phyloP scores from a whole-genome alignment of 1,140 invertebrate genomes.

The Conus betulinus region DNA sequence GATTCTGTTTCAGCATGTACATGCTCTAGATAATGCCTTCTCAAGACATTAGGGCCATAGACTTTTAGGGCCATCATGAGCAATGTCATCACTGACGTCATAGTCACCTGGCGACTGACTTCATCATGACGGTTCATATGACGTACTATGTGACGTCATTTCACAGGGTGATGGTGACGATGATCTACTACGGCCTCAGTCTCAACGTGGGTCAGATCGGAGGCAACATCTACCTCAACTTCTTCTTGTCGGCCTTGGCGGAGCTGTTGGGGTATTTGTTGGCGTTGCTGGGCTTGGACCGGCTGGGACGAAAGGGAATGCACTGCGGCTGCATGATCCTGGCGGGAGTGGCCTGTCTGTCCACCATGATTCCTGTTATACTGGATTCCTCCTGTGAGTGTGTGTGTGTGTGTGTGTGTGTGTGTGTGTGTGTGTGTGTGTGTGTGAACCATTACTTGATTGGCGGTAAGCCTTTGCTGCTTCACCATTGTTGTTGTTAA shows the following conservation, averaged over 20 bases:
- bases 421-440: conserved; percentile 34
- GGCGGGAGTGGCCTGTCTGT: conserved; percentile 55
- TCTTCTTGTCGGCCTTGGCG: conserved; percentile 79
- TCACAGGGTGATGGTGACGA: conserved; percentile 81
- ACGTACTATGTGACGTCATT: background rate
- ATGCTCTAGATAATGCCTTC: no score
- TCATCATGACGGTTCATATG: no score
- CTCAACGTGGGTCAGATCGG: conserved; percentile 58
- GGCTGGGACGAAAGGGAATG: conserved; percentile 54
- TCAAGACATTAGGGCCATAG: no score
- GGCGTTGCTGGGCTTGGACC: conserved; percentile 74
- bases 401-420: conserved; percentile 30
- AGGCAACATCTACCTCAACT: conserved; percentile 68
- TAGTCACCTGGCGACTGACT: no score
- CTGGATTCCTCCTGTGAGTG: conserved; percentile 21
- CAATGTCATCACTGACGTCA: no score
- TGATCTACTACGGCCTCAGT: conserved; percentile 81
- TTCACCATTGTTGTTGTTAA: no score
- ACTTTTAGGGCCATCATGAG: no score
- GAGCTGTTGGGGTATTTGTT: conserved; percentile 86
- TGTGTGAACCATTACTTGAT: background rate
- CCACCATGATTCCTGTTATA: conserved; percentile 52
- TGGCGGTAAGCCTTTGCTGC: no score
- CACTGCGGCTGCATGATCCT: conserved; percentile 56
- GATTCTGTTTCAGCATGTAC: no score